These are phyloP conservation scores for Drosophila albomicans DNA, from an alignment of 1,140 invertebrate species.

Conservation along the genomic window DNA sequence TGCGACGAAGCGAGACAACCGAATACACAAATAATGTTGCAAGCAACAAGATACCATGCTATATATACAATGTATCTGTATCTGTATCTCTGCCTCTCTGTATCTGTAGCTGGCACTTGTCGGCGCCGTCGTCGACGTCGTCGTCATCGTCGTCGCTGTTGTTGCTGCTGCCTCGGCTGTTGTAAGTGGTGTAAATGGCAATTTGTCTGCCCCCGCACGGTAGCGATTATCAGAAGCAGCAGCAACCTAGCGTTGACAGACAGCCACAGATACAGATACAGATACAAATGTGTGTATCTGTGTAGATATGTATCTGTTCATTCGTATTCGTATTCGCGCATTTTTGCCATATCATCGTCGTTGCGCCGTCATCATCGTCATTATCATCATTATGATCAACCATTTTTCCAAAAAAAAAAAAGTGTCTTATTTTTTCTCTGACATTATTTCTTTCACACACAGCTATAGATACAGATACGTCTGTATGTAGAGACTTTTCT, in stretches of 20 bases:
- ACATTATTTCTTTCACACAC: slow-evolving; percentile 61
- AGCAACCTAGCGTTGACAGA: slow-evolving; percentile 53
- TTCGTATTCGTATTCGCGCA: slow-evolving; percentile 53
- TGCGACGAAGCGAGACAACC: slow-evolving; percentile 61
- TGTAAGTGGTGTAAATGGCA: slow-evolving; percentile 81
- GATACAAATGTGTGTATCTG: slow-evolving; percentile 42
- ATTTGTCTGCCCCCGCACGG: slow-evolving; percentile 69
- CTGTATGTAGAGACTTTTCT: not conserved
- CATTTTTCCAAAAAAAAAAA: slow-evolving; percentile 62
- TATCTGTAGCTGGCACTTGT: slow-evolving; percentile 54
- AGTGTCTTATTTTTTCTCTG: slow-evolving; percentile 59
- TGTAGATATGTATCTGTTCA: slow-evolving; percentile 44
- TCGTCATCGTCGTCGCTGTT: slow-evolving; percentile 1
- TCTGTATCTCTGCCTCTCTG: slow-evolving; percentile 3
- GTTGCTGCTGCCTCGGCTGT: slow-evolving; percentile 31
- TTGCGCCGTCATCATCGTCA: slow-evolving; percentile 60
- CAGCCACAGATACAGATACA: slow-evolving; percentile 30
- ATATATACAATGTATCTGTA: slow-evolving; percentile 21
- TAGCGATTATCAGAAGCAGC: slow-evolving; percentile 56
- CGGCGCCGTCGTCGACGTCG: slow-evolving; percentile 26
- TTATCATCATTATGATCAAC: slow-evolving; percentile 63
- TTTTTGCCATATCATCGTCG: slow-evolving; percentile 77
- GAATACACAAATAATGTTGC: slow-evolving; percentile 22
- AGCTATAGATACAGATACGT: slow-evolving; percentile 18
- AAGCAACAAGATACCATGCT: not conserved